Conservation (phyloP, 2,888 invertebrate genomes). For the Mamestra brassicae region DNA sequence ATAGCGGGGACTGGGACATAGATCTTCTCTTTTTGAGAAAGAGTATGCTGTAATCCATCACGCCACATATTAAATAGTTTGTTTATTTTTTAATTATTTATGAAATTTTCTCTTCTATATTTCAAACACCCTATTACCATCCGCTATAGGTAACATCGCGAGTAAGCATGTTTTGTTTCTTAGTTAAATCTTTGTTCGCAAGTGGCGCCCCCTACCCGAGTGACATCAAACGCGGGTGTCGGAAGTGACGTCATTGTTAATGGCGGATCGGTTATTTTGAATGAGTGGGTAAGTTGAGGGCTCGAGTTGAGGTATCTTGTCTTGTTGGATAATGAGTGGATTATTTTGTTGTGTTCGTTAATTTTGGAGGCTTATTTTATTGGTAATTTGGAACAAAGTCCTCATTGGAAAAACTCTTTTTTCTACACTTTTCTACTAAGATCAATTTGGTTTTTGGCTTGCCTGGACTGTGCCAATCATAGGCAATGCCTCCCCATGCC, state of each 20-base stretch:
- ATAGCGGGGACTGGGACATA: too few relatives aligned
- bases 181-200: conserved; percentile 85
- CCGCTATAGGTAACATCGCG: conserved; percentile 81
- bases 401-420: neutral
- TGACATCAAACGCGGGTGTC: conserved; percentile 81
- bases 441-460: too few relatives aligned
- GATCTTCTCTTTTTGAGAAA: too few relatives aligned
- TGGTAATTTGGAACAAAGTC: neutral
- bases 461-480: too few relatives aligned
- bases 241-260: conserved; percentile 76
- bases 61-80: too few relatives aligned
- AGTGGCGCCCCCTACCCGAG: conserved; percentile 66
- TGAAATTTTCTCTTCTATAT: neutral
- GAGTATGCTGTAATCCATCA: too few relatives aligned
- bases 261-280: conserved; percentile 62
- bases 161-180: conserved; percentile 87
- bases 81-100: too few relatives aligned
- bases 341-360: neutral
- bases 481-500: neutral
- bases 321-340: conserved; percentile 11
- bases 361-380: neutral
- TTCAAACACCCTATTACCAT: conserved; percentile 71
- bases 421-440: too few relatives aligned
- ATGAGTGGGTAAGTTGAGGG: conserved; percentile 51
- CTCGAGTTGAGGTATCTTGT: conserved; percentile 36